Evolutionary conservation across 2,113 vertebrate species (phyloP).

Genomic region (Alectura lathami): DNA sequence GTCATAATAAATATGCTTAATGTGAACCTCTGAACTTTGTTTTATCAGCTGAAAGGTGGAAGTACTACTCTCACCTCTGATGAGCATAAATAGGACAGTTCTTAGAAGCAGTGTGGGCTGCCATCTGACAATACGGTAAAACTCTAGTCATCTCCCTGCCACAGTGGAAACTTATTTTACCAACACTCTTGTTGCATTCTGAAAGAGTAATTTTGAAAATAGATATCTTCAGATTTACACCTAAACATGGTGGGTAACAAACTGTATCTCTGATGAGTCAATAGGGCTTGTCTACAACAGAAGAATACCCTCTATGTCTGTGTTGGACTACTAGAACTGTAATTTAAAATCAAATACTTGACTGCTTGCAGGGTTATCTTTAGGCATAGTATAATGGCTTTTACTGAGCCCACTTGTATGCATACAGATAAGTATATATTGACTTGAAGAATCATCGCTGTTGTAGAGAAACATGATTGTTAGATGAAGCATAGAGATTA

Average conservation of each 20-base stretch:
- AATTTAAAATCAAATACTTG: background rate
- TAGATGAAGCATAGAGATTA: background rate
- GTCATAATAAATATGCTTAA: background rate
- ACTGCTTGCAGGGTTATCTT: background rate
- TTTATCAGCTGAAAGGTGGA: background rate
- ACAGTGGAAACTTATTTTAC: background rate
- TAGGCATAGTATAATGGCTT: background rate
- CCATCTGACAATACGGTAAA: background rate
- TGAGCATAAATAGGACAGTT: background rate
- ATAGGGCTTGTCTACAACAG: accelerated
- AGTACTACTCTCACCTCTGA: background rate
- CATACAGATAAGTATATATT: background rate
- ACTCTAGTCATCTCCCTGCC: background rate
- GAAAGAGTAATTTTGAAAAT: background rate
- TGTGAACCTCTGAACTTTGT: background rate
- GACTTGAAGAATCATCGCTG: background rate
- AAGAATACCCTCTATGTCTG: background rate
- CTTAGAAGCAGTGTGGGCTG: background rate
- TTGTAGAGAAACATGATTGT: background rate
- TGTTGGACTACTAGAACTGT: background rate
- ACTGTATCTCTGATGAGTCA: background rate
- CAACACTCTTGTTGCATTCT: background rate
- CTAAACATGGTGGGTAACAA: background rate
- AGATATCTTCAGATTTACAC: background rate
- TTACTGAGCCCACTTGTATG: background rate